These are phyloP conservation scores for Odontesthes bonariensis DNA, from an alignment of 2,113 vertebrate genomes.

Conservation along the genomic window DNA sequence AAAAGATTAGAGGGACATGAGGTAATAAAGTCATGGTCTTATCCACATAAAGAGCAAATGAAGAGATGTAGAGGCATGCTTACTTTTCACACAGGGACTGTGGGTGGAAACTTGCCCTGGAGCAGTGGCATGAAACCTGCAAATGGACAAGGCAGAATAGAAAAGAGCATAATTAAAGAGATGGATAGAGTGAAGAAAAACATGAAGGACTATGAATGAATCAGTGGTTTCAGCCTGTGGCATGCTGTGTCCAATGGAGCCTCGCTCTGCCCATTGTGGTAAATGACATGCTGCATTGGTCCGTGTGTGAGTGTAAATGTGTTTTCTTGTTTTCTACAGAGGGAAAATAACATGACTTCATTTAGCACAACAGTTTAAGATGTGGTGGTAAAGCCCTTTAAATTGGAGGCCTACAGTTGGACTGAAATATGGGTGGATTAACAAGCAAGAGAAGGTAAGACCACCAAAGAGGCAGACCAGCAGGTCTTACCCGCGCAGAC, in stretches of 20 bases:
- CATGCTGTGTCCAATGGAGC: constrained; percentile 10
- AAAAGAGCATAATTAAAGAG: constrained; percentile 25
- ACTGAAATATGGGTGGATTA: not conserved
- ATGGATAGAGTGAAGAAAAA: constrained; percentile 10
- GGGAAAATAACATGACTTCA: constrained; percentile 16
- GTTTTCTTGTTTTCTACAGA: constrained; percentile 21
- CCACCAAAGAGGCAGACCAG: not conserved
- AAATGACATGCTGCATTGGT: constrained; percentile 14
- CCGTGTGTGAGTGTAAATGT: not conserved
- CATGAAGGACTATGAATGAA: constrained; percentile 6
- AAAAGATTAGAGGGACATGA: not conserved
- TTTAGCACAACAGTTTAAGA: constrained; percentile 31
- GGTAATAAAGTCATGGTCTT: not conserved
- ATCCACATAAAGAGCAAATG: not conserved
- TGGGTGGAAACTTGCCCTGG: constrained; percentile 36
- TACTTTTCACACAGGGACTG: constrained; percentile 68
- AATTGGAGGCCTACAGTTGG: constrained; percentile 6
- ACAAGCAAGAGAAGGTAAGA: constrained; percentile 17
- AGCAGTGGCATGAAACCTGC: constrained; percentile 56
- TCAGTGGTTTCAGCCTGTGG: constrained; percentile 32
- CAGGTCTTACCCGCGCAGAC: constrained; percentile 85
- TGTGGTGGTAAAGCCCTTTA: not conserved
- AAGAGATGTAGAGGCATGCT: constrained; percentile 2
- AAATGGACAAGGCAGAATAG: constrained; percentile 32
- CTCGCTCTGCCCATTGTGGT: constrained; percentile 28